Evolutionary conservation across 2,113 vertebrate genomes (phyloP).

Genomic region (Harpagus bidentatus): DNA sequence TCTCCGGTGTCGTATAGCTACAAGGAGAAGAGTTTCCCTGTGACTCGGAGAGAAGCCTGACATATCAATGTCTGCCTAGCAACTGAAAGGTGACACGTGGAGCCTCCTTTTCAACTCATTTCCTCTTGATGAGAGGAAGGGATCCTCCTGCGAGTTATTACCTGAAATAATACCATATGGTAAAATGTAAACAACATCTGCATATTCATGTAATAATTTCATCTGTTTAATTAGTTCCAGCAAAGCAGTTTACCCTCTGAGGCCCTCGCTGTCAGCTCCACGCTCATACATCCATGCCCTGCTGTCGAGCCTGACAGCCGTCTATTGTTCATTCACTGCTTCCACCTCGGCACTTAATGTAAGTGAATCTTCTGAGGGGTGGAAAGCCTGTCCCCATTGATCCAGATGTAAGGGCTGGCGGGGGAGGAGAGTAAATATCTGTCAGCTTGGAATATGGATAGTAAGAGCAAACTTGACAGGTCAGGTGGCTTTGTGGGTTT

Average conservation of each 20-base stretch:
- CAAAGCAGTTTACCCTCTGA: conserved; percentile 99
- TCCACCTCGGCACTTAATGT: conserved; percentile 80
- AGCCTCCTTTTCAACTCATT: conserved; percentile 79
- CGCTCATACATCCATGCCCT: conserved; percentile 87
- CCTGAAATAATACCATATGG: conserved; percentile 99
- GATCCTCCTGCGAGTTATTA: conserved; percentile 93
- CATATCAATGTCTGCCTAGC: conserved; percentile 77
- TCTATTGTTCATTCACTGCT: conserved; percentile 87
- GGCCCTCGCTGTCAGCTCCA: conserved; percentile 91
- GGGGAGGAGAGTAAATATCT: conserved; percentile 56
- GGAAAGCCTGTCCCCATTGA: conserved; percentile 72
- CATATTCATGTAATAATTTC: conserved; percentile 99
- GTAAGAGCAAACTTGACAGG: conserved; percentile 77
- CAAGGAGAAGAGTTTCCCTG: not conserved
- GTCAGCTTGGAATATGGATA: conserved; percentile 66
- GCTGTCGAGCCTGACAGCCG: conserved; percentile 89
- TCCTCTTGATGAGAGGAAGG: conserved; percentile 89
- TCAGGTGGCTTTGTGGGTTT: conserved; percentile 50
- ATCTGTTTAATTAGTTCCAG: conserved; percentile 99
- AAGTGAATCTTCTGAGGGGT: conserved; percentile 85
- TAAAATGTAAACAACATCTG: conserved; percentile 99
- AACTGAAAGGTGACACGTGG: conserved; percentile 77
- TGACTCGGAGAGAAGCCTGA: not conserved
- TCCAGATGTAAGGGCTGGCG: conserved; percentile 71
- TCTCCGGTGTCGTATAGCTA: not conserved